Percentiles rank a stretch among this genome's conserved stretches.
Conservation (phyloP, 2,888 invertebrate genomes). For the Oegoconia quadripuncta region DNA sequence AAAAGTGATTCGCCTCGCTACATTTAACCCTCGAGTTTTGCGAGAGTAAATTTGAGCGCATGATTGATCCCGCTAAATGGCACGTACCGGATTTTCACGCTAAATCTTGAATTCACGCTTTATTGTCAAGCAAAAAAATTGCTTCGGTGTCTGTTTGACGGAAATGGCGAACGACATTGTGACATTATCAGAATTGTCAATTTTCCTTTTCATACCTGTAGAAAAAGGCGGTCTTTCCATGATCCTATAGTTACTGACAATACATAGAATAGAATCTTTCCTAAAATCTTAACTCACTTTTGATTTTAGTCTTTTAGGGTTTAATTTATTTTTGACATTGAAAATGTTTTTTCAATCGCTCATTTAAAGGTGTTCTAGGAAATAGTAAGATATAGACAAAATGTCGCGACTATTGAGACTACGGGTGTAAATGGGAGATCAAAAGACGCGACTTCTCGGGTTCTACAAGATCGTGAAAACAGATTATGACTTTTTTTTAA, state of each 20-base stretch:
- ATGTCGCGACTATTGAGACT: too few species aligned
- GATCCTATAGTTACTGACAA: not conserved
- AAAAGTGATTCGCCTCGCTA: constrained; percentile 37
- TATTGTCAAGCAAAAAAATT: constrained; percentile 12
- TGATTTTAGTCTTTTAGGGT: too few species aligned
- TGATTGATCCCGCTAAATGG: constrained; percentile 51
- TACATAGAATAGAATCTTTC: too few species aligned
- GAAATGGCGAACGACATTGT: constrained; percentile 4
- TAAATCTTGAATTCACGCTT: constrained; percentile 16
- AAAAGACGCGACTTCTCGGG: too few species aligned
- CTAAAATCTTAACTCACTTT: too few species aligned
- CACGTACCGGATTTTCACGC: constrained; percentile 28
- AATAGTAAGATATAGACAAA: too few species aligned
- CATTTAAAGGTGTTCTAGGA: too few species aligned
- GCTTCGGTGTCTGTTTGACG: constrained; percentile 3
- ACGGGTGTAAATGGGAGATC: too few species aligned
- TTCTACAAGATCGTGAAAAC: too few species aligned
- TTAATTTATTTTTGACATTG: too few species aligned
- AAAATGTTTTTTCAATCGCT: too few species aligned
- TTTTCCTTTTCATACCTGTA: constrained; percentile 3
- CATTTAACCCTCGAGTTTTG: constrained; percentile 42
- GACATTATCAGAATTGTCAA: constrained; percentile 7
- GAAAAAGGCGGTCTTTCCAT: not conserved
- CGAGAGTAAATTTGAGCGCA: constrained; percentile 35
- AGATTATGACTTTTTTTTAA: too few species aligned